These are phyloP conservation scores for Xiphophorus hellerii DNA, from an alignment of 2,113 vertebrate species.

Conservation along the genomic window DNA sequence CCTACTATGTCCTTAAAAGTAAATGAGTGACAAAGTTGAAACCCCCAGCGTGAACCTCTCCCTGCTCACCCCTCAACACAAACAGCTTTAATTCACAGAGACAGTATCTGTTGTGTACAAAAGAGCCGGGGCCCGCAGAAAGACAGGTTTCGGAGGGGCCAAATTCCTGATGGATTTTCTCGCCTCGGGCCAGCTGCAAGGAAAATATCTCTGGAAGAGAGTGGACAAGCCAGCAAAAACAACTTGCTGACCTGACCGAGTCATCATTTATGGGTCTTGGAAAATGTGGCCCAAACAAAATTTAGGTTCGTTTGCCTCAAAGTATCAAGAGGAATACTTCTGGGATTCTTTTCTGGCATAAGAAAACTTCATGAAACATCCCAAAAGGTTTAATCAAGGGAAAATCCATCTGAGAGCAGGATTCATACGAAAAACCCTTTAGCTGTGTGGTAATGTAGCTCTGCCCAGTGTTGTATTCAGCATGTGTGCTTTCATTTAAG, in stretches of 20 bases:
- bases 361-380: slow-evolving; percentile 25
- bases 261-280: slow-evolving; percentile 70
- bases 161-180: slow-evolving; percentile 80
- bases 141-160: slow-evolving; percentile 70
- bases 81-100: slow-evolving; percentile 77
- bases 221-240: slow-evolving; percentile 75
- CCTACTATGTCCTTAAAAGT: slow-evolving; percentile 62
- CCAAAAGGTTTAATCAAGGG: slow-evolving; percentile 6
- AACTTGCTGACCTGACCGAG: slow-evolving; percentile 72
- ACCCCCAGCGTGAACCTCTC: slow-evolving; percentile 39
- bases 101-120: slow-evolving; percentile 78
- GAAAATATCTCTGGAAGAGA: slow-evolving; percentile 74
- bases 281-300: slow-evolving; percentile 68
- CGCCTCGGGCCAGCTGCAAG: slow-evolving; percentile 75
- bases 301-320: slow-evolving; percentile 51
- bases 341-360: slow-evolving; percentile 38
- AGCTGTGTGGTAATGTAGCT: background rate
- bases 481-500: too few species aligned
- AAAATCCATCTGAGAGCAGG: slow-evolving; percentile 13
- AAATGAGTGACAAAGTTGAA: slow-evolving; percentile 41
- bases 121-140: slow-evolving; percentile 69
- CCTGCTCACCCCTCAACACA: slow-evolving; percentile 66
- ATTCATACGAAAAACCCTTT: background rate
- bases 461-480: background rate
- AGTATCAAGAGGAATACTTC: slow-evolving; percentile 54